A percentile compares a stretch with the other conserved stretches of the same genome.
Evolutionary conservation across 2,797 vertebrate genomes (phyloP).

Genomic region (Lepus townsendii): DNA sequence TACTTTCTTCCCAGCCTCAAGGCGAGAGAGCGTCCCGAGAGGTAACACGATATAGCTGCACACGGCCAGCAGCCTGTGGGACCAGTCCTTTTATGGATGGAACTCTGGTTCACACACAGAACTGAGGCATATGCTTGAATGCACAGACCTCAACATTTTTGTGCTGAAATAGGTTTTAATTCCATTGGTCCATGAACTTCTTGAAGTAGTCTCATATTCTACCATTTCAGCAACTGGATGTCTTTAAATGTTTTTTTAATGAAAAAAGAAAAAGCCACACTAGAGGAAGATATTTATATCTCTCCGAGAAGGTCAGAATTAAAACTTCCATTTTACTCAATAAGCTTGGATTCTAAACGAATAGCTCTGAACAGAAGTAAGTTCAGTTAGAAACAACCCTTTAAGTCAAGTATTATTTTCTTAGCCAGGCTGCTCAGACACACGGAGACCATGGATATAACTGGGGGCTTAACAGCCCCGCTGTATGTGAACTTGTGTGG

Average conservation of each 20-base stretch:
- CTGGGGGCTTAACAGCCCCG: not conserved
- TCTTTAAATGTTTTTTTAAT: not conserved
- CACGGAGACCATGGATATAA: not conserved
- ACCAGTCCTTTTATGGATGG: not conserved
- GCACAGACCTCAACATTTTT: too few species aligned
- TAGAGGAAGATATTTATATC: not conserved
- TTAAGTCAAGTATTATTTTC: not conserved
- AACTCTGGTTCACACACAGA: not conserved
- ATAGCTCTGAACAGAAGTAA: not conserved
- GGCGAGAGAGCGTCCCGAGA: not conserved
- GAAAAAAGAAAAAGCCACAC: not conserved
- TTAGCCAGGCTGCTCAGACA: not conserved
- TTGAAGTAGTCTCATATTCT: too few species aligned
- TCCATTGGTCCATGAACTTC: too few species aligned
- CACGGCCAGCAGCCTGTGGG: not conserved
- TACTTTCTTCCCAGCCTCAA: not conserved
- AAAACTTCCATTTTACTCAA: not conserved
- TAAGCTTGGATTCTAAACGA: constrained; percentile 48
- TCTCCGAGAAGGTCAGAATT: not conserved
- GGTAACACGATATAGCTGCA: accelerated
- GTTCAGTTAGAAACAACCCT: constrained; percentile 7
- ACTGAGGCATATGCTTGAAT: not conserved
- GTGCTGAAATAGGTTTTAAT: too few species aligned
- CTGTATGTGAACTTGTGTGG: not conserved
- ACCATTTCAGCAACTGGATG: not conserved